Conservation (phyloP, 2,797 vertebrate species). For the Podarcis lilfordi region DNA sequence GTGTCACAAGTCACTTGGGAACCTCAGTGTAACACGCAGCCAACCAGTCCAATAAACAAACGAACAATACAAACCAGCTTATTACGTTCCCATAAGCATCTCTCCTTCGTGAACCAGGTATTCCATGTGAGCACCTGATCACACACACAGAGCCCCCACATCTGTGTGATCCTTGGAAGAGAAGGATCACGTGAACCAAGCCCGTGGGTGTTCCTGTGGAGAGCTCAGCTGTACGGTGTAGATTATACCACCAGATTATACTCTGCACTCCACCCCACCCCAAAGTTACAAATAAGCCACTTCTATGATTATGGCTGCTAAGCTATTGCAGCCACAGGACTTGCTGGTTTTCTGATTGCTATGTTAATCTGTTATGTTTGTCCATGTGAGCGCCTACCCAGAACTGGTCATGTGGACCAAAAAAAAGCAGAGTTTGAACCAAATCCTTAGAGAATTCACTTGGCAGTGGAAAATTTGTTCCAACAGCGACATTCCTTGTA, state of each 20-base stretch:
- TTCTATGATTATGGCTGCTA: neutral
- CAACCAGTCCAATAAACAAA: too few species aligned
- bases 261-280: neutral
- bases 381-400: neutral
- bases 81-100: neutral
- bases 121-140: neutral
- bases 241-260: neutral
- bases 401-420: neutral
- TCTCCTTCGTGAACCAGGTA: neutral
- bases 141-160: neutral
- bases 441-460: neutral
- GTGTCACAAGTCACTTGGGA: too few species aligned
- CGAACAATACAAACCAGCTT: too few species aligned
- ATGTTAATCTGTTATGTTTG: neutral
- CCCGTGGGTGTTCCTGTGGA: neutral
- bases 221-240: neutral
- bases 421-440: constrained; percentile 29
- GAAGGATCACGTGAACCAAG: neutral
- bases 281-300: neutral
- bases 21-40: too few species aligned
- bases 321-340: neutral
- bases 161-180: neutral
- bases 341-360: neutral
- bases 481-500: constrained; percentile 49
- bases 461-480: neutral